A percentile compares a stretch with the other conserved stretches of the same genome.
phyloP scores from a whole-genome alignment of 1,140 invertebrate species.

The Zeugodacus cucurbitae region DNA sequence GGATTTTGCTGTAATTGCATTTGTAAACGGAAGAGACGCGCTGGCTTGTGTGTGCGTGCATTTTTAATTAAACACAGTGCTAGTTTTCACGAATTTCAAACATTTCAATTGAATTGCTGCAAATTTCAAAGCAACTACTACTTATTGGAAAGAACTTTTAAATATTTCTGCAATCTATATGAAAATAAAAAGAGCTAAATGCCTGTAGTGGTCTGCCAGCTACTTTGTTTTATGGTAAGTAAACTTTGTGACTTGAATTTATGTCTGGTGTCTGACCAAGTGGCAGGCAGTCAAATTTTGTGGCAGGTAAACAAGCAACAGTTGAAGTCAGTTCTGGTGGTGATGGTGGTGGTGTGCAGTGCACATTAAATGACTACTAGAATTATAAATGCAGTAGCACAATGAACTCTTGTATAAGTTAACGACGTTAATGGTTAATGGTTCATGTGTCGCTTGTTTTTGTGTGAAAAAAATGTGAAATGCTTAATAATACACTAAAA shows the following conservation, averaged over 20 bases:
- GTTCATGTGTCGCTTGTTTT: not conserved
- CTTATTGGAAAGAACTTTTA: not conserved
- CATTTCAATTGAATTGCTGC: not conserved
- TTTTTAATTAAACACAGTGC: not conserved
- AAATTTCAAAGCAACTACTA: not conserved
- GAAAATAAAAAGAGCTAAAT: not conserved
- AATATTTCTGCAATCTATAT: not conserved
- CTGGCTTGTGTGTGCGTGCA: not conserved
- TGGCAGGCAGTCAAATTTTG: constrained; percentile 3
- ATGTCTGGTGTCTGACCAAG: not conserved
- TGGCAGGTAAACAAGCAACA: constrained; percentile 30
- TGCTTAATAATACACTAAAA: not conserved
- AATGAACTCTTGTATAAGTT: not conserved
- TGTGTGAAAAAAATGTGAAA: not conserved
- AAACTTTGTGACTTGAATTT: constrained; percentile 20
- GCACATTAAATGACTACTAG: not conserved
- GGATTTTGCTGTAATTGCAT: not conserved
- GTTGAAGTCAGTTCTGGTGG: not conserved
- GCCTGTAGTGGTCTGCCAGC: not conserved
- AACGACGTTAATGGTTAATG: too few species aligned
- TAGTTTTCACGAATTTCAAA: not conserved
- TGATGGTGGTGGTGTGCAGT: constrained; percentile 11
- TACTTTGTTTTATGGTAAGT: not conserved
- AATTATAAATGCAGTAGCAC: not conserved
- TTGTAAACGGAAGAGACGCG: not conserved